phyloP scores from a whole-genome alignment of 2,888 invertebrate species.

The Drosophila stalkeri region DNA sequence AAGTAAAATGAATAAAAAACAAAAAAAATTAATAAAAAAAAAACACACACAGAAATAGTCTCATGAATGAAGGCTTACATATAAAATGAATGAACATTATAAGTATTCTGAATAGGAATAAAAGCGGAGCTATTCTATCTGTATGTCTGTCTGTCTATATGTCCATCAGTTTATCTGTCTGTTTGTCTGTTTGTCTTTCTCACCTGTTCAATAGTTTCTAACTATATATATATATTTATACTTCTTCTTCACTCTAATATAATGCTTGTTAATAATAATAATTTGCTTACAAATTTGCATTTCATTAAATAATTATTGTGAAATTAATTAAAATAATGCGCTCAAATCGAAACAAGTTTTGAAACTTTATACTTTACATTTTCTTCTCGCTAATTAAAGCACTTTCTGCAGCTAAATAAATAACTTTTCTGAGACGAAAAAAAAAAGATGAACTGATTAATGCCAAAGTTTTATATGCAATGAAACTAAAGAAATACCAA shows the following conservation, averaged over 20 bases:
- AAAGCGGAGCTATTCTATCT: too few species aligned
- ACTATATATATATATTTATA: too few species aligned
- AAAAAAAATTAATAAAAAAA: too few species aligned
- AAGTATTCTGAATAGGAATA: too few species aligned
- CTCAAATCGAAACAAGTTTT: not conserved
- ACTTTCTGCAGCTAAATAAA: not conserved
- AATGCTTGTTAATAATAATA: not conserved
- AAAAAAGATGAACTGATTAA: not conserved
- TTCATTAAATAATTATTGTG: not conserved
- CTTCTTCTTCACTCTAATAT: not conserved
- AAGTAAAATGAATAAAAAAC: too few species aligned
- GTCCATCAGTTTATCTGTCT: too few species aligned
- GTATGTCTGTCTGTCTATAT: too few species aligned
- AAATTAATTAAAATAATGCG: not conserved
- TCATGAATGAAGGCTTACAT: too few species aligned
- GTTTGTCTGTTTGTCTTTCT: too few species aligned
- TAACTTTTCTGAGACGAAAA: not conserved
- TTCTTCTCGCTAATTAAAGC: not conserved
- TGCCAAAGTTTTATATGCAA: not conserved
- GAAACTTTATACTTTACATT: not conserved
- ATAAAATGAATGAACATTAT: too few species aligned
- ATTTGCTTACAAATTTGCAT: not conserved
- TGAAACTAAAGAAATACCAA: not conserved
- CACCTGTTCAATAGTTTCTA: too few species aligned
- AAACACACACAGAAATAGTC: too few species aligned